Evolutionary conservation across 2,797 vertebrate genomes (phyloP).

Genomic region (Threskiornis aethiopicus): DNA sequence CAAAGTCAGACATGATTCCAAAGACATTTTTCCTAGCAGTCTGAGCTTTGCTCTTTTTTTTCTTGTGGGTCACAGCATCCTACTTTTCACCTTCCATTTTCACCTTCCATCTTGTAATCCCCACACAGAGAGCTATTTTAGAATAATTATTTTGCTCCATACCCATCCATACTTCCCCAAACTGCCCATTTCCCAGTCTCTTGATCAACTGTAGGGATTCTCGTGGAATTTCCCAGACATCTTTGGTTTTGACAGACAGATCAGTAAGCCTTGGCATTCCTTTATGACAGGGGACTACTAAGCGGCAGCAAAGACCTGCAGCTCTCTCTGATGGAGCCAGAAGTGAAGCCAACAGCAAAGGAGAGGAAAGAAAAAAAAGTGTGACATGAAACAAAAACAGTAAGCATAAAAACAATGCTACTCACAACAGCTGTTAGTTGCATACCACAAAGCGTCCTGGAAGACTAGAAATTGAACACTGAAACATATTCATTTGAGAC

Average conservation of each 20-base stretch:
- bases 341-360: slow-evolving; percentile 71
- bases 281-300: slow-evolving; percentile 97
- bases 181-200: slow-evolving; percentile 97
- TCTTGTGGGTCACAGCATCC: background rate
- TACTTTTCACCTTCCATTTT: background rate
- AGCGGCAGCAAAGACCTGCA: slow-evolving; percentile 96
- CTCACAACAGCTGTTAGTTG: slow-evolving; percentile 62
- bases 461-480: slow-evolving; percentile 52
- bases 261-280: slow-evolving; percentile 97
- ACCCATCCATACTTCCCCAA: slow-evolving; percentile 99
- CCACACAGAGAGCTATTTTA: slow-evolving; percentile 65
- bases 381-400: slow-evolving; percentile 74
- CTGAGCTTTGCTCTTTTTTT: background rate
- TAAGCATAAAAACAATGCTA: slow-evolving; percentile 63
- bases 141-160: slow-evolving; percentile 80
- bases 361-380: slow-evolving; percentile 78
- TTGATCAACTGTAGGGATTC: slow-evolving; percentile 97
- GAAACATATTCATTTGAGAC: slow-evolving; percentile 46
- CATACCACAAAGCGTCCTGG: slow-evolving; percentile 55
- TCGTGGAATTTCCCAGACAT: slow-evolving; percentile 97
- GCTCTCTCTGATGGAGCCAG: slow-evolving; percentile 88
- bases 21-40: background rate
- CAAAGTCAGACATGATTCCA: background rate
- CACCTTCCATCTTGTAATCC: slow-evolving; percentile 79
- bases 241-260: slow-evolving; percentile 99